Evolutionary conservation across 1,140 invertebrate genomes (phyloP), one percentile per base, ranked within the genome.

Genomic region (Globodera ellingtonae): DNA sequence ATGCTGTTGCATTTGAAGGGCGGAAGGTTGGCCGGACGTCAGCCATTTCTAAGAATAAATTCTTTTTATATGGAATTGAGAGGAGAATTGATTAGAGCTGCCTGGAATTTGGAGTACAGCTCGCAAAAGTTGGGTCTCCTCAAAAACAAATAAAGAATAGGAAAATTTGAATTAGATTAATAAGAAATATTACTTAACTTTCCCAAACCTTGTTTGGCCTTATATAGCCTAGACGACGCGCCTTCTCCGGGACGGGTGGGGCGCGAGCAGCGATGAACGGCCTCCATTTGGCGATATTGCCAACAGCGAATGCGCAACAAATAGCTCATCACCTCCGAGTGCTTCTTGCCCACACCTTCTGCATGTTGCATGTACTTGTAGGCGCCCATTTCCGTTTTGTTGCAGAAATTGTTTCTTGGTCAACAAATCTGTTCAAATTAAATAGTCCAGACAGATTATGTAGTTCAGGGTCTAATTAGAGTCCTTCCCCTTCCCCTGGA

Each of bases 281-380:
- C 94, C 73, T 95, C 95, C 84, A 98, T 91, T 90, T 99, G 98
- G 79, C 98, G 93, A 88, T 96, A 98, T 89, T 99, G 96, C 97
- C 98, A 99, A 83, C 95, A 96, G 87, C 98, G 93, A 59, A 99
- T 93, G 88, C 98, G 94, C 70, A 96, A 92, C 84, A 97, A 91
- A 90, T 95, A 98, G 82, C 95, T 93, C 91, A 98, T 93, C 83
- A 96, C 95, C 93, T 98, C 96, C 89, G 94, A 95, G 91, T 99
- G 97, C 92, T 99, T 99, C 92, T 99, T 99, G 82, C 97, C 90
- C 97, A 99, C 83, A 99, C 92, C 90, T 99, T 97, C 91, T 98
- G 95, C 92, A 99, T 96, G 92, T 98, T n/a, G n/a, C n/a, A n/a
- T n/a, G n/a, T n/a, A 99, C 91, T 97, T 96, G 92, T 99, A 99